Conservation (phyloP, 2,797 vertebrate species). For the Caiman crocodilus region DNA sequence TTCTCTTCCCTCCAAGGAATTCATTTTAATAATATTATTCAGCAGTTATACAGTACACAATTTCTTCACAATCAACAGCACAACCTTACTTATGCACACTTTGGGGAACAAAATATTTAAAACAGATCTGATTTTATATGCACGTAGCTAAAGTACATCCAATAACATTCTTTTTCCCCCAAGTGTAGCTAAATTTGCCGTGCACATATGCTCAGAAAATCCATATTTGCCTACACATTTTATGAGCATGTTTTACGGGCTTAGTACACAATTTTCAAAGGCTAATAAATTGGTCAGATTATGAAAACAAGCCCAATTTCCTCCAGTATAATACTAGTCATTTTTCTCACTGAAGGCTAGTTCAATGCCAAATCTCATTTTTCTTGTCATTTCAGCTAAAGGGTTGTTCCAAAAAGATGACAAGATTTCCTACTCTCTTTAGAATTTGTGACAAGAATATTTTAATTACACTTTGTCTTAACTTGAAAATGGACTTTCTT, state of each 20-base stretch:
- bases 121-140: background rate
- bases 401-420: background rate
- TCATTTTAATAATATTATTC: slow-evolving; percentile 24
- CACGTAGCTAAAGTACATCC: background rate
- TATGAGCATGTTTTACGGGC: slow-evolving; percentile 32
- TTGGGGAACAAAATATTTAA: background rate
- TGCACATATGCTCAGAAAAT: slow-evolving; percentile 36
- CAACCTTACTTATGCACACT: background rate
- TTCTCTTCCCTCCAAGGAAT: slow-evolving; percentile 30
- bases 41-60: background rate
- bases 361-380: slow-evolving; percentile 54
- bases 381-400: background rate
- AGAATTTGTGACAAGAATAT: background rate
- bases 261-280: slow-evolving; percentile 51
- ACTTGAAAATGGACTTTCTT: background rate
- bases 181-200: background rate
- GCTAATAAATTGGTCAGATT: slow-evolving; percentile 51
- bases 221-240: slow-evolving; percentile 37
- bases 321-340: background rate
- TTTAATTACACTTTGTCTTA: background rate
- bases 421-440: background rate
- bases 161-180: background rate
- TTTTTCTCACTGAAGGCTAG: slow-evolving; percentile 23
- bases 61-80: background rate
- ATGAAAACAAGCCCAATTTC: slow-evolving; percentile 54